Evolutionary conservation across 2,113 vertebrate genomes (phyloP).

Genomic region (Triplophysa tibetana): DNA sequence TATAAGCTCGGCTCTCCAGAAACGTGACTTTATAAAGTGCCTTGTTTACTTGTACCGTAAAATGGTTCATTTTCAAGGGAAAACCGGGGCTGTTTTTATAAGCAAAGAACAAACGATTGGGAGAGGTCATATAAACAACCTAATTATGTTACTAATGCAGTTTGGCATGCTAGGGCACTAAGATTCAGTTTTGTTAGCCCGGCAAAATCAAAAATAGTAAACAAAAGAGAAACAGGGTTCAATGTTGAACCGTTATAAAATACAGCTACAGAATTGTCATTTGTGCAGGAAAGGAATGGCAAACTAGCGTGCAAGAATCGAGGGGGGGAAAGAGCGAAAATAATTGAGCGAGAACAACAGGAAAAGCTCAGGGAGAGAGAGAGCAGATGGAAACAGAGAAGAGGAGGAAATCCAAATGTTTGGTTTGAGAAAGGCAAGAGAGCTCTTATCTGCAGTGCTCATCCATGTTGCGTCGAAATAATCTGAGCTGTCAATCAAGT

Average conservation of each 20-base stretch:
- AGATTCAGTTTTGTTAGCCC: constrained; percentile 7
- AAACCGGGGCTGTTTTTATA: constrained; percentile 40
- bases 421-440: constrained; percentile 44
- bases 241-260: constrained; percentile 27
- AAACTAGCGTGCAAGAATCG: constrained; percentile 6
- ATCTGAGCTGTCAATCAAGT: constrained; percentile 3
- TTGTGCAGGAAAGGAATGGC: constrained; percentile 5
- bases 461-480: constrained; percentile 7
- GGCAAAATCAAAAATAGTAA: constrained; percentile 37
- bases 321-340: background rate
- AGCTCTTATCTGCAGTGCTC: constrained; percentile 57
- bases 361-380: constrained; percentile 12
- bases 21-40: background rate
- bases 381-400: constrained; percentile 14
- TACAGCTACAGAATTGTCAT: constrained; percentile 34
- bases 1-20: background rate
- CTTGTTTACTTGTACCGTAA: constrained; percentile 14
- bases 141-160: constrained; percentile 39
- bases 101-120: constrained; percentile 40
- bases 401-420: constrained; percentile 31
- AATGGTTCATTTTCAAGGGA: constrained; percentile 48
- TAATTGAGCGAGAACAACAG: constrained; percentile 2
- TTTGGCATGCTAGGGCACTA: constrained; percentile 41
- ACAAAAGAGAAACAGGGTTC: constrained; percentile 37
- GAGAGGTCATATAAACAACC: constrained; percentile 43